Percentiles rank a stretch among this genome's conserved stretches.
These are phyloP conservation scores for Epiblema foenella DNA, from an alignment of 2,888 invertebrate genomes.

Conservation along the genomic window DNA sequence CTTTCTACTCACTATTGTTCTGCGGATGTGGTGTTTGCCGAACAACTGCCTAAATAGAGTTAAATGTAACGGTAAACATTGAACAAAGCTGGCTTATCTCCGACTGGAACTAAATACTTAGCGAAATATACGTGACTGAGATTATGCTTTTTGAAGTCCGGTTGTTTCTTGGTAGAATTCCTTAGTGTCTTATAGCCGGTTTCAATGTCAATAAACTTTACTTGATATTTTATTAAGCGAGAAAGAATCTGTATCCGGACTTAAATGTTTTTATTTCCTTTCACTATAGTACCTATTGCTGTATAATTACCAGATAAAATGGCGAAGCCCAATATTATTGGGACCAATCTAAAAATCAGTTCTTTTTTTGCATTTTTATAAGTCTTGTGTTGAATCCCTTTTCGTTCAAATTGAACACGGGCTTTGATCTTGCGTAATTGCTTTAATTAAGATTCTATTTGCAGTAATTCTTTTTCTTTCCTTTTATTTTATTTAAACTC, in stretches of 20 bases:
- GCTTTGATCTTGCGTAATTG: conserved; percentile 1
- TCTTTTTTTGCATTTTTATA: neutral
- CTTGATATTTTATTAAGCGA: conserved; percentile 16
- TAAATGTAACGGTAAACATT: conserved; percentile 62
- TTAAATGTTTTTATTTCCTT: conserved; percentile 7
- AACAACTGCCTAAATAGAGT: conserved; percentile 57
- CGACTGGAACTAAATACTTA: conserved; percentile 68
- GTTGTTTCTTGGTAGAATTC: neutral
- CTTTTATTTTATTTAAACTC: neutral
- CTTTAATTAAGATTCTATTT: neutral
- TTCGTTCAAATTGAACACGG: neutral
- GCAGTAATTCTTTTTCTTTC: neutral
- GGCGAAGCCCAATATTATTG: neutral
- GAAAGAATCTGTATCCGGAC: neutral
- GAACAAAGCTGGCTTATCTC: conserved; percentile 73
- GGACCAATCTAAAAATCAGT: neutral
- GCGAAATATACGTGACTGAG: conserved; percentile 68
- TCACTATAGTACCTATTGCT: neutral
- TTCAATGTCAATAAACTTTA: neutral
- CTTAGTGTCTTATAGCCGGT: neutral
- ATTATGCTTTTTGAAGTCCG: conserved; percentile 59
- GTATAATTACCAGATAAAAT: conserved; percentile 2
- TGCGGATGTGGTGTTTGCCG: conserved; percentile 60
- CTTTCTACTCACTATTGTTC: conserved; percentile 47
- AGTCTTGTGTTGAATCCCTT: neutral